Evolutionary conservation across 2,113 vertebrate species (phyloP), one percentile per base, ranked within the genome.

Genomic region (Elachura formosa): DNA sequence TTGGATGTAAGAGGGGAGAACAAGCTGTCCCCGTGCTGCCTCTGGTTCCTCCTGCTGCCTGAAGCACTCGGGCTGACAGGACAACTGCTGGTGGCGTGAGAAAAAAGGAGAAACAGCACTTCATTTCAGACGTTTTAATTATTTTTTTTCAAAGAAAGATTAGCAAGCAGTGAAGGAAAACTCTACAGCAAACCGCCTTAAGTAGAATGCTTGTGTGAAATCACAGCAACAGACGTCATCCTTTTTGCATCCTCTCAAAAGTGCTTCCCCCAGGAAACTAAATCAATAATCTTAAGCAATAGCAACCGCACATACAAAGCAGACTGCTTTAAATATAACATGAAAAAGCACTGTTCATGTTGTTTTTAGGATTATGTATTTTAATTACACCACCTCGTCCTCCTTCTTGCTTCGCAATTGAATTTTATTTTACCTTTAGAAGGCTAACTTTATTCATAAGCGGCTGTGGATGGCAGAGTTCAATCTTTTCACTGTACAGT

Each of bases 401-500:
- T 81, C 62, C 84, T 85, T 17, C 73, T 89, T 78, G 83, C 89
- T 92, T 89, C 84, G 52, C 95, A 95, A 94, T 54, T 94, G 87
- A 90, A 85, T 95, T 89, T 93, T 52, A 84, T 91, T 94, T 94
- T 89, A 69, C 91, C 91, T 87, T 84, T 61, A 73, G 75, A 91
- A 80, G 48, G 89, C 78, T 90, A 87, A 84, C 87, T 85, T 94
- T 74, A 91, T 79, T 91, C 84, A 25, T 69, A 92, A 86, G 75
- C 93, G 83, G 52, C 68, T 88, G 72, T 17, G 61, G 64, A 89
- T 72, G 68, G 68, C 74, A 85, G 52, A 84, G 68, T 86, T 95
- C 84, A 92, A 49, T 38, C 80, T 58, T 94, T 90, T 79, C 73
- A 46, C 63, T 54, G 49, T 19, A 71, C 40, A 91, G 80, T 58